A percentile compares a stretch with the other conserved stretches of the same genome.
Evolutionary conservation across 1,140 invertebrate genomes (phyloP).

Genomic region (Halesus radiatus): DNA sequence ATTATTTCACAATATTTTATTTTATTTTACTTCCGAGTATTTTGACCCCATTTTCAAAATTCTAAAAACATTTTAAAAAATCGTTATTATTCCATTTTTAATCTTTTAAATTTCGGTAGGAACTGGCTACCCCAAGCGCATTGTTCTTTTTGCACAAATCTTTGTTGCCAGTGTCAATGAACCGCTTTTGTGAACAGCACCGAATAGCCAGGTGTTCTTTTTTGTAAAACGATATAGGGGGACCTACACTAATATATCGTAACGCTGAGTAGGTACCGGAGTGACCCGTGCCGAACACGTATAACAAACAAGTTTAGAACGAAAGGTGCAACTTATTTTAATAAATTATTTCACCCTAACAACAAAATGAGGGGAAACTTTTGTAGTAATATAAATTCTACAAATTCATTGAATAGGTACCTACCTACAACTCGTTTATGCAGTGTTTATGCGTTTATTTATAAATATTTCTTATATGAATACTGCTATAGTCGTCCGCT

Average conservation of each 20-base stretch:
- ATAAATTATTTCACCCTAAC: no score
- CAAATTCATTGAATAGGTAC: no score
- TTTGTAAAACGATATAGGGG: constrained; percentile 25
- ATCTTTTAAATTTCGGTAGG: not conserved
- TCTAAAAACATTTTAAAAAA: not conserved
- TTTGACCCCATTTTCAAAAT: not conserved
- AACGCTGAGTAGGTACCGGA: constrained; percentile 6
- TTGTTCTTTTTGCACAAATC: constrained; percentile 33
- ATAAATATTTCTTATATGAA: no score
- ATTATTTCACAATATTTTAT: no score
- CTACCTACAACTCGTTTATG: no score
- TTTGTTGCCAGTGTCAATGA: constrained; percentile 11
- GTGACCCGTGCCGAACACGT: constrained; percentile 5
- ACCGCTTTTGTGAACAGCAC: not conserved
- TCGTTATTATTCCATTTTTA: not conserved
- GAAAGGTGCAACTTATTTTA: no score
- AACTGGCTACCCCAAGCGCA: not conserved
- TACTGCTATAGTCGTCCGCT: no score
- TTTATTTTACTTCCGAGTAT: no score
- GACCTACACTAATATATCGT: not conserved
- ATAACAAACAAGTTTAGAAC: no score
- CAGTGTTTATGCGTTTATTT: no score
- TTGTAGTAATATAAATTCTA: no score
- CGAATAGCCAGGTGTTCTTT: constrained; percentile 33
- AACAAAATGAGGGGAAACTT: no score